These are phyloP conservation scores for Cotesia typhae DNA, from an alignment of 1,140 invertebrate genomes.

Conservation along the genomic window DNA sequence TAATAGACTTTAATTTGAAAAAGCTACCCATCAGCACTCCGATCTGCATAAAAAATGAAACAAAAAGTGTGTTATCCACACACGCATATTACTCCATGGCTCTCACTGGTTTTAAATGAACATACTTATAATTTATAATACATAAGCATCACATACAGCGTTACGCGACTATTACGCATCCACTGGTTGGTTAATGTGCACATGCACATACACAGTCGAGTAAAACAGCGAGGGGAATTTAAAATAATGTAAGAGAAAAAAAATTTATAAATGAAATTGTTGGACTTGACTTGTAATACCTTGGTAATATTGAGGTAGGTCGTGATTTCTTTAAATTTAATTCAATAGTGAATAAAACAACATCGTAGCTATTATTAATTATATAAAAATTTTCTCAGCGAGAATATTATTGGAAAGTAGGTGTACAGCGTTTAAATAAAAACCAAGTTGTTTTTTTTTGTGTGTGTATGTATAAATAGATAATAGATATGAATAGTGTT, in stretches of 20 bases:
- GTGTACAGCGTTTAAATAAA: too few species aligned
- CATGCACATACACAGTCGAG: too few species aligned
- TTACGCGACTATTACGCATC: slow-evolving; percentile 29
- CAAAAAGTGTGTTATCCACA: neutral
- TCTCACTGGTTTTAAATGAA: slow-evolving; percentile 6
- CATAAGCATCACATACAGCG: neutral
- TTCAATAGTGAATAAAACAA: neutral
- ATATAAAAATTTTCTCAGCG: too few species aligned
- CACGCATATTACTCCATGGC: slow-evolving; percentile 6
- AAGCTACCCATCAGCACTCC: too few species aligned
- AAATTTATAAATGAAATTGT: slow-evolving; percentile 18
- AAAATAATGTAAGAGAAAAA: slow-evolving; percentile 17
- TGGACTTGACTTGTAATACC: slow-evolving; percentile 13
- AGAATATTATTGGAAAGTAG: too few species aligned
- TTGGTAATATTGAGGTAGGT: slow-evolving; percentile 31
- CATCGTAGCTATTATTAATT: too few species aligned
- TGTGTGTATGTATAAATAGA: too few species aligned
- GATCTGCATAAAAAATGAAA: too few species aligned
- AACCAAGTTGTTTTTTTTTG: too few species aligned
- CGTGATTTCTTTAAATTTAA: slow-evolving; percentile 28
- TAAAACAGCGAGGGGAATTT: neutral
- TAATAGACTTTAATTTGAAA: too few species aligned
- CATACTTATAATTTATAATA: neutral
- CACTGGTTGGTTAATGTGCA: too few species aligned
- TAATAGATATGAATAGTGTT: neutral